A percentile compares a stretch with the other conserved stretches of the same genome.
Conservation (phyloP, 2,888 invertebrate species). For the Phengaris arion region DNA sequence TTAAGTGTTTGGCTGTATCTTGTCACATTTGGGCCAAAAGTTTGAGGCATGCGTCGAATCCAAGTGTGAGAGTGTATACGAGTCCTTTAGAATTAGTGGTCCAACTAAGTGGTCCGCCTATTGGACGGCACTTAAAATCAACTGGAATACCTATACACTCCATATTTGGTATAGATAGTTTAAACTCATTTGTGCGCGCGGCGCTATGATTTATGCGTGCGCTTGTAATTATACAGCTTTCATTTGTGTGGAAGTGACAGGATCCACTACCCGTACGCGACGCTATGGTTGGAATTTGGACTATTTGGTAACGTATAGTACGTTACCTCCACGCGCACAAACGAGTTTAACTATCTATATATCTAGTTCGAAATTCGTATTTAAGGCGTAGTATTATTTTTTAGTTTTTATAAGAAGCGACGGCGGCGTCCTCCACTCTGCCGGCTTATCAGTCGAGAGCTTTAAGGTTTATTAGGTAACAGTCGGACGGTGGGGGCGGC, state of each 20-base stretch:
- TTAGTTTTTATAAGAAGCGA: constrained; percentile 28
- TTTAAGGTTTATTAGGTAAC: constrained; percentile 44
- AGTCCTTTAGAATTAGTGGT: not conserved
- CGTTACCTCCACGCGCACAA: no score
- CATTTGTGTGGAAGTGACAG: no score
- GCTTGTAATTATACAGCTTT: no score
- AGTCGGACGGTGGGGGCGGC: constrained; percentile 33
- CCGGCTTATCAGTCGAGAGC: constrained; percentile 42
- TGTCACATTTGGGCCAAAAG: not conserved
- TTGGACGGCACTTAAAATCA: not conserved
- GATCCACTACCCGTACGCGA: no score
- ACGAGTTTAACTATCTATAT: no score
- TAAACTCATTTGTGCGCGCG: no score
- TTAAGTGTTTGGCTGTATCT: constrained; percentile 1
- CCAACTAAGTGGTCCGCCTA: not conserved
- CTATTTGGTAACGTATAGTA: no score
- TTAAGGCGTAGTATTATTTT: constrained; percentile 22
- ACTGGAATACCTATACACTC: not conserved
- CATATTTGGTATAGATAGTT: not conserved
- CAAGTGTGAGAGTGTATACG: not conserved
- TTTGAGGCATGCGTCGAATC: constrained; percentile 7
- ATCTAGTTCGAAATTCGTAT: constrained; percentile 24
- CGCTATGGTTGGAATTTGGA: no score
- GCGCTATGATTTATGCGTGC: no score
- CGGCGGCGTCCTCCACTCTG: constrained; percentile 35